A percentile compares a stretch with the other conserved stretches of the same genome.
Evolutionary conservation across 2,888 invertebrate genomes (phyloP).

Genomic region (Nomada flava): DNA sequence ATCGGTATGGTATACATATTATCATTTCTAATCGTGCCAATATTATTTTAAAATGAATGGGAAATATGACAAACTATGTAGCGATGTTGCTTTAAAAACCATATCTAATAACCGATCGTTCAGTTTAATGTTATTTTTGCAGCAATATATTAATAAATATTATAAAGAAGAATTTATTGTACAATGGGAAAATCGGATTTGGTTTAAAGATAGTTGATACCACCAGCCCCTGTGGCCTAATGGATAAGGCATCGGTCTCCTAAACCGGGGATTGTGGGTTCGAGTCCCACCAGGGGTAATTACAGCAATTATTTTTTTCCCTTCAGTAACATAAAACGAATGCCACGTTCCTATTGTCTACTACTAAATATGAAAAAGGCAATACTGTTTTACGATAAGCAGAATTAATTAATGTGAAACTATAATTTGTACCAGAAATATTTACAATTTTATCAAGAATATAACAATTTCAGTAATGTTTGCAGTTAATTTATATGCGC

Average conservation of each 20-base stretch:
- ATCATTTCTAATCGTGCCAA: neutral
- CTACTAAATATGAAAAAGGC: no score
- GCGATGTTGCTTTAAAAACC: neutral
- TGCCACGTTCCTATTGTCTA: neutral
- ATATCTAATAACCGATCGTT: neutral
- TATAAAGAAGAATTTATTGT: neutral
- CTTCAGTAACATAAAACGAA: neutral
- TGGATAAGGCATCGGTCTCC: conserved; percentile 94
- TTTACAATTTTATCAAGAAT: neutral
- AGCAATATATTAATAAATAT: neutral
- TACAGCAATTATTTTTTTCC: conserved; percentile 67
- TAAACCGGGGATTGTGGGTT: conserved; percentile 94
- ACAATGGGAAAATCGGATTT: neutral
- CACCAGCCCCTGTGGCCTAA: conserved; percentile 91
- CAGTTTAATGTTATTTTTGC: neutral
- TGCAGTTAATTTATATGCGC: neutral
- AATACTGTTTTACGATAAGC: neutral
- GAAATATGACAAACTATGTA: neutral
- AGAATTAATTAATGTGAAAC: neutral
- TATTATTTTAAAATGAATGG: neutral
- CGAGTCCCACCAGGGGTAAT: conserved; percentile 94
- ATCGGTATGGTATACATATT: neutral
- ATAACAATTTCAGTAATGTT: neutral
- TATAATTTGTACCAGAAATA: no score
- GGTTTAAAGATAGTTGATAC: neutral